phyloP scores from a whole-genome alignment of 2,113 vertebrate species.

The Xenus cinereus region DNA sequence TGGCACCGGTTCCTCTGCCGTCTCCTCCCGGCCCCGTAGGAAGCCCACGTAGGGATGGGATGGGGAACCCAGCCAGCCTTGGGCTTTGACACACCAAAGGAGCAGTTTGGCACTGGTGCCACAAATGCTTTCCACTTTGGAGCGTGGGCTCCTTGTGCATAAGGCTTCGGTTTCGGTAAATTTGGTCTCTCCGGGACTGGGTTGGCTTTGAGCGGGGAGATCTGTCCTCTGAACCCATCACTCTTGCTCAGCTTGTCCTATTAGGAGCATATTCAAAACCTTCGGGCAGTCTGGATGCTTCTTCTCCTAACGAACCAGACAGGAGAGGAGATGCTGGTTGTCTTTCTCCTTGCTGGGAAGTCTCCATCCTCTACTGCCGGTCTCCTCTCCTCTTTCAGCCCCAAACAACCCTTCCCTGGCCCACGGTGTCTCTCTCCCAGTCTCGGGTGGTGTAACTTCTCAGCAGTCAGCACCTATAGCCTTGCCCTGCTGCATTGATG shows the following conservation, averaged over 20 bases:
- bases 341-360: not conserved
- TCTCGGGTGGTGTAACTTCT: not conserved
- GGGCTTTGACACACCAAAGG: not conserved
- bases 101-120: accelerated
- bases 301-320: not conserved
- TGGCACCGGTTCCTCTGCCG: not conserved
- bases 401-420: not conserved
- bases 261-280: not conserved
- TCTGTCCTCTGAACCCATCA: not conserved
- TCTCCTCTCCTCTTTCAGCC: not conserved
- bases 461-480: not conserved
- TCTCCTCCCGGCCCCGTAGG: not conserved
- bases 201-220: not conserved
- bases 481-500: not conserved
- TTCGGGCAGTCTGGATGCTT: not conserved
- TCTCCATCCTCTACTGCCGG: not conserved
- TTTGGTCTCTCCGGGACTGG: not conserved
- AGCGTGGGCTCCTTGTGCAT: accelerated
- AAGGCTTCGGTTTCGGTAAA: not conserved
- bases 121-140: accelerated
- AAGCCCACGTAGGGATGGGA: not conserved
- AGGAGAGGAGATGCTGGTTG: not conserved
- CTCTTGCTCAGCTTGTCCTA: not conserved
- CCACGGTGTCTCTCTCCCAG: not conserved
- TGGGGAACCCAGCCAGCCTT: not conserved